Evolutionary conservation across 2,888 invertebrate species (phyloP).

Genomic region (Horisme vitalbata): DNA sequence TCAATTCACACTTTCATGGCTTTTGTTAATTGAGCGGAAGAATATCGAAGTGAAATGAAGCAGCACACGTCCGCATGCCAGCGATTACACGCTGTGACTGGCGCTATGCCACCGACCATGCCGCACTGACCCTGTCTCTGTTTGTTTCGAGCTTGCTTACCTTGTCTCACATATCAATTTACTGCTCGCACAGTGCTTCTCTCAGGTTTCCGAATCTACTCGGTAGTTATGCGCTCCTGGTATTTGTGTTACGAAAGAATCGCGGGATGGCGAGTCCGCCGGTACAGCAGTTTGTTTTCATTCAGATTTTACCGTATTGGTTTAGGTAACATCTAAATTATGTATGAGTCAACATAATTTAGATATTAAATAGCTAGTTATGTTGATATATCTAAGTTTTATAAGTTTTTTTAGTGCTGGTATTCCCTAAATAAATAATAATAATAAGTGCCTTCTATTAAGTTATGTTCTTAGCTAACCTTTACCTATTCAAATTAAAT

Average conservation of each 20-base stretch:
- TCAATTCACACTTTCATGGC: slow-evolving; percentile 39
- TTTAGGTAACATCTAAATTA: no score
- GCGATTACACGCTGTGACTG: slow-evolving; percentile 32
- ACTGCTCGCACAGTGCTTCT: slow-evolving; percentile 56
- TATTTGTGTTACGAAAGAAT: slow-evolving; percentile 78
- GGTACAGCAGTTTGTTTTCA: slow-evolving; percentile 21
- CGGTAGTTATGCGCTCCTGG: slow-evolving; percentile 68
- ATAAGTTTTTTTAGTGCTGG: no score
- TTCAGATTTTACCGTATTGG: neutral
- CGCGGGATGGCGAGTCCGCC: slow-evolving; percentile 57
- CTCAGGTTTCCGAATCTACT: slow-evolving; percentile 43
- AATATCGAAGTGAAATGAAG: slow-evolving; percentile 17
- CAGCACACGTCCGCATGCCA: slow-evolving; percentile 28
- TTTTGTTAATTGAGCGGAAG: slow-evolving; percentile 17
- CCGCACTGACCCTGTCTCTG: slow-evolving; percentile 36
- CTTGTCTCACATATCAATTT: slow-evolving; percentile 74
- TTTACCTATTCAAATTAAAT: no score
- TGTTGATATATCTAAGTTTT: no score
- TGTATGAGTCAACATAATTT: no score
- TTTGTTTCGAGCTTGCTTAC: slow-evolving; percentile 60
- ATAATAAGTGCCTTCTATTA: no score
- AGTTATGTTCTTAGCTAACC: no score
- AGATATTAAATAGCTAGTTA: no score
- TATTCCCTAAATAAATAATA: no score
- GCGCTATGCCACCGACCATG: slow-evolving; percentile 30